Base-by-base conservation (phyloP, 1,140 invertebrate species). In the Microplitis mediator region DNA sequence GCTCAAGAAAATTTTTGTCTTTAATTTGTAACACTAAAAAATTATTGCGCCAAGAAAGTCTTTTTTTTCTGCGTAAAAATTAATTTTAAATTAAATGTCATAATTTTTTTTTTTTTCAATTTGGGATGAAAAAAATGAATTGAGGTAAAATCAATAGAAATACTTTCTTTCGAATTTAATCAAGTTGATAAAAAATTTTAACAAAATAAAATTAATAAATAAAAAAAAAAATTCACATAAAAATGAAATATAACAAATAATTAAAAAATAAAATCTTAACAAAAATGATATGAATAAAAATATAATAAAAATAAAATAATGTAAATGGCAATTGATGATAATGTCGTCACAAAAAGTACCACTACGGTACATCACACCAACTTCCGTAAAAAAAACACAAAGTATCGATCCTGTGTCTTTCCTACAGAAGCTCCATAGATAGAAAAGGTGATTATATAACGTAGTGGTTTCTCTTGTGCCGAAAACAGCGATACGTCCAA, bases 351-450 rank as follows among this genome's bases (percentile, higher is more conserved):
- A 80, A 76, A 54, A 75, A 77, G 64, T 76, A 78, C 80, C 81
- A 83, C 77, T 82, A 84, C 74, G 77, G 71, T 79, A 84, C 82
- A 84, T 84, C 82, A 84, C 82, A 78, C 82, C 82, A 60, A 61
- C 68, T 69, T 65, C 61, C 23, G 64, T 54, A 73, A 54, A 61
- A 69, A 14, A 58, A 66, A 64, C 50, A 45, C 51, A 8, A 35
- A 56, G 4, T 32, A 56, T 16, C 9, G 62, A 71, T 71, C 32
- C 39, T 39, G 62, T 50, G 52, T 58, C 39, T 4, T 66, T 50
- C 36, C 68, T 51, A 75, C 39, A 51, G 67, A 72, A 32, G 16
- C 69, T 5, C 14, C 16, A n/a, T 16, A 13, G 61, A n/a, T 52
- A 2, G 36, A 16, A 71, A 61, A n/a, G 80, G 81, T 84, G 81